Percentiles rank a stretch among this genome's conserved stretches.
phyloP scores from a whole-genome alignment of 1,140 invertebrate species.

The Notospermus geniculatus region DNA sequence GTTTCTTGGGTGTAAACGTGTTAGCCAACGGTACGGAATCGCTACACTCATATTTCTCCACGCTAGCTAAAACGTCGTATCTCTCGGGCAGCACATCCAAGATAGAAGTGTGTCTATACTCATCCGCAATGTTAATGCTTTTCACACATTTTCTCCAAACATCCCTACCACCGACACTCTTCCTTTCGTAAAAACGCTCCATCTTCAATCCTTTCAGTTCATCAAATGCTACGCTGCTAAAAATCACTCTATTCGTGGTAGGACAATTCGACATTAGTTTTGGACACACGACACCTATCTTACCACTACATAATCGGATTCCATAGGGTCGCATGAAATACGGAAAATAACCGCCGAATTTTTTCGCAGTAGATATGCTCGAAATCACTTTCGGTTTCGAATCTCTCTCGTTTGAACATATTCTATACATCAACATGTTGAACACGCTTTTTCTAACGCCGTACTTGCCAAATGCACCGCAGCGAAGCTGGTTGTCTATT shows the following conservation, averaged over 20 bases:
- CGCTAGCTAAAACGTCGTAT: constrained; percentile 9
- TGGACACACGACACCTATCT: constrained; percentile 6
- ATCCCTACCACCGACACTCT: background rate
- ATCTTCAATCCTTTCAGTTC: background rate
- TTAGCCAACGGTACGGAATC: background rate
- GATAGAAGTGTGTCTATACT: background rate
- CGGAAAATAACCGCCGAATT: background rate
- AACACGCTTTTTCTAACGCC: constrained; percentile 3
- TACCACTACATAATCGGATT: background rate
- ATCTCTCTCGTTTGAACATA: background rate
- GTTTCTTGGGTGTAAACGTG: constrained; percentile 3
- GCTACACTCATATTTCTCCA: background rate
- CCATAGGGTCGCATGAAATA: background rate
- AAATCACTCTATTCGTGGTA: background rate
- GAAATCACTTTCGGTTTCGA: background rate
- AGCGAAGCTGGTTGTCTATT: constrained; percentile 3
- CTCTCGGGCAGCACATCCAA: constrained; percentile 7
- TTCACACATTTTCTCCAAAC: constrained; percentile 7
- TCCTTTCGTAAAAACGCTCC: constrained; percentile 1
- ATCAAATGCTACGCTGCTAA: constrained; percentile 2
- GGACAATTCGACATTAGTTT: constrained; percentile 3
- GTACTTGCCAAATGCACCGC: constrained; percentile 7
- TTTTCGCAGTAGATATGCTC: background rate
- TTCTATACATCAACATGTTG: constrained; percentile 6
- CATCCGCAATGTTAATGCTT: background rate